phyloP scores from a whole-genome alignment of 2,888 invertebrate genomes.

The Serrognathus titanus region DNA sequence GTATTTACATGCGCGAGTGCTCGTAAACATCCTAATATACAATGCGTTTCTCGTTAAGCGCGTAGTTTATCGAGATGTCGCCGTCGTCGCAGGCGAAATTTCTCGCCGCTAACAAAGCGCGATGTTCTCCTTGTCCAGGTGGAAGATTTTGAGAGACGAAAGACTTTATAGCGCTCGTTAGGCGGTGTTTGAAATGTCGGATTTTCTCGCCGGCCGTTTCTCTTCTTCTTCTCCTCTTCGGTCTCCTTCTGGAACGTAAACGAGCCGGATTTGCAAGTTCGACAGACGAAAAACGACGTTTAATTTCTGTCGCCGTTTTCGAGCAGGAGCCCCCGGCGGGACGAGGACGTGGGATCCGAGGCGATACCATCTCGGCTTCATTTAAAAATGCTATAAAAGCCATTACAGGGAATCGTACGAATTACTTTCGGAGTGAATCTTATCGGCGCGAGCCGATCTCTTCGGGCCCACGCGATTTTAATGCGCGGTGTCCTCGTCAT shows the following conservation, averaged over 20 bases:
- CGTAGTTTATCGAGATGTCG: neutral
- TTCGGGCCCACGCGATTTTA: slow-evolving; percentile 10
- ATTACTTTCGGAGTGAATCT: slow-evolving; percentile 13
- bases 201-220: neutral
- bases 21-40: slow-evolving; percentile 20
- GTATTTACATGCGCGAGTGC: slow-evolving; percentile 17
- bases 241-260: neutral
- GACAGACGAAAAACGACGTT: slow-evolving; percentile 3
- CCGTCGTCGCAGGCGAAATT: neutral
- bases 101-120: no score
- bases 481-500: slow-evolving; percentile 9
- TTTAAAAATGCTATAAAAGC: slow-evolving; percentile 15
- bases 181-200: neutral
- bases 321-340: neutral
- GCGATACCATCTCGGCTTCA: slow-evolving; percentile 9
- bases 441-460: slow-evolving; percentile 9
- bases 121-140: neutral
- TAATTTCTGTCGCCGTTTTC: neutral
- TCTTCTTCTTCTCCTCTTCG: neutral
- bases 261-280: slow-evolving; percentile 4
- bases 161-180: neutral
- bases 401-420: slow-evolving; percentile 14
- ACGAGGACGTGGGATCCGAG: slow-evolving; percentile 1
- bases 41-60: neutral
- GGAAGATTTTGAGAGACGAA: neutral